A percentile compares a stretch with the other conserved stretches of the same genome.
These are phyloP conservation scores for Mimumesa dahlbomi DNA, from an alignment of 2,888 invertebrate genomes.

Conservation along the genomic window DNA sequence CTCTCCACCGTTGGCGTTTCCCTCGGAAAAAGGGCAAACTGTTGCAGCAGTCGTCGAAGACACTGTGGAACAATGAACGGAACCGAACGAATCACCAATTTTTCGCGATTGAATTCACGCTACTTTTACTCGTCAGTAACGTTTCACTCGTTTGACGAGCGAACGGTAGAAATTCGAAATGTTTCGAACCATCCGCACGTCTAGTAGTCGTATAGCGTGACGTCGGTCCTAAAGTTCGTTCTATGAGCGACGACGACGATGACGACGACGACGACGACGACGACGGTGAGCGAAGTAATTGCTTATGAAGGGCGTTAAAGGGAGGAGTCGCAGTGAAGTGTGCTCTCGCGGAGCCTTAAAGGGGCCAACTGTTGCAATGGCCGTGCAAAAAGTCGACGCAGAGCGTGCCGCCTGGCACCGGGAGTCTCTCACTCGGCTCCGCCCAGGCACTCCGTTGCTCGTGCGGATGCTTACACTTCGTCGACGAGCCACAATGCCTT, in stretches of 20 bases:
- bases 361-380: constrained; percentile 77
- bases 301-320: constrained; percentile 73
- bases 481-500: constrained; percentile 58
- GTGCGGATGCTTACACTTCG: constrained; percentile 58
- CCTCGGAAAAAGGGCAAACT: constrained; percentile 44
- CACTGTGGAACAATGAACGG: neutral
- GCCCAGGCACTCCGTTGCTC: constrained; percentile 48
- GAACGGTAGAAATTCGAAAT: too few relatives aligned
- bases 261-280: constrained; percentile 31
- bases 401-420: constrained; percentile 56
- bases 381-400: constrained; percentile 70
- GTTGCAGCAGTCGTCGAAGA: constrained; percentile 19
- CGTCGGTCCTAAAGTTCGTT: neutral
- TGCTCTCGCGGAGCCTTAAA: constrained; percentile 68
- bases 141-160: too few relatives aligned
- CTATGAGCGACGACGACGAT: constrained; percentile 35
- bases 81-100: constrained; percentile 1
- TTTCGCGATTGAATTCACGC: constrained; percentile 9
- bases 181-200: too few relatives aligned
- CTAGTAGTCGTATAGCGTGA: neutral
- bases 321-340: constrained; percentile 57
- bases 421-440: constrained; percentile 56
- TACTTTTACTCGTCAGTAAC: too few relatives aligned
- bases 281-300: constrained; percentile 55
- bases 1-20: constrained; percentile 5